Base-by-base conservation (phyloP, 2,888 invertebrate species). In the Boloria euphrosyne region DNA sequence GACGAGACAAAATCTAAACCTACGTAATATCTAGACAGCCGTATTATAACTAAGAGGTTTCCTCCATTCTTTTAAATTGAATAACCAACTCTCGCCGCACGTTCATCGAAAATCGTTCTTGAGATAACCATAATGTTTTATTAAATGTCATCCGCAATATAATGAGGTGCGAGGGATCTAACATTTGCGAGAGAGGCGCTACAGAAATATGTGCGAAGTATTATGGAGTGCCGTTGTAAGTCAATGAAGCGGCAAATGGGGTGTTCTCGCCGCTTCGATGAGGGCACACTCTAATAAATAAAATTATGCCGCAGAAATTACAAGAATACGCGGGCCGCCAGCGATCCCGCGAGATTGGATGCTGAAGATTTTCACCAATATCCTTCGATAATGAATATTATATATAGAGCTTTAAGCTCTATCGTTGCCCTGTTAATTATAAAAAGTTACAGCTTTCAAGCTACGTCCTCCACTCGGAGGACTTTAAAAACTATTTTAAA, bases 181-280 rank as follows among this genome's bases (percentile, higher is more conserved):
- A 79, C 85, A 81, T 84, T 85, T 85, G 85, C 74, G 83, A 77
- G 85, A 83, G 87, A 83, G 84, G 85, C 84, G 89, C 87, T 86
- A 90, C 90, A 90, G 89, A 91, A 91, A 92, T 92, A 92, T 92
- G 92, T 91, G 91, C 86, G 85, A 90, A 91, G 90, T 90, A 88
- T 90, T 90, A 91, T 91, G 80, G 89, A 90, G 89, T 87, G 88
- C 86, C 90, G 90, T 91, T 91, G 92, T 92, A 91, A 92, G 92
- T 92, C 92, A 91, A 92, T 92, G 92, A 91, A 86, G 90, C 90
- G 90, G 89, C 81, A 91, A 92, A 92, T 92, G 87, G 92, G 91
- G 90, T 90, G 87, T 86, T 89, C 89, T 84, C 84, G 84, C 77
- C 81, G 83, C 83, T 80, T 77, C 80, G 81, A 81, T 81, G 86